Evolutionary conservation across 2,797 vertebrate genomes (phyloP).

Genomic region (Notolepis coatsorum): DNA sequence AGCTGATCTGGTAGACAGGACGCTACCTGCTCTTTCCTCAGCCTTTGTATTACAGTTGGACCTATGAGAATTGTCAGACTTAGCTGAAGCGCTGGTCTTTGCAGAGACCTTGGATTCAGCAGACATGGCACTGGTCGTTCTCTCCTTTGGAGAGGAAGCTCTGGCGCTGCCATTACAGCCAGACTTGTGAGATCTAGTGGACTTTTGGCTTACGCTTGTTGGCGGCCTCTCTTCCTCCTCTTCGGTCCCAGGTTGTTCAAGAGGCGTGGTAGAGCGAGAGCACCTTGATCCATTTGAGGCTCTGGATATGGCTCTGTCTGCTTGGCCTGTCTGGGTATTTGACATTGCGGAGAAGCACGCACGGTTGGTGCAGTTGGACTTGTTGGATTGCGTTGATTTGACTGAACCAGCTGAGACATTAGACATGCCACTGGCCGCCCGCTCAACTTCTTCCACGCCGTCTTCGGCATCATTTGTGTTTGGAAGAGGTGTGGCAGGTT

Average conservation of each 20-base stretch:
- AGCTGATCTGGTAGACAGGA: conserved; percentile 37
- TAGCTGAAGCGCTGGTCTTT: background rate
- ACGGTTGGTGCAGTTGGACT: conserved; percentile 59
- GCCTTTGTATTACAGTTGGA: conserved; percentile 10
- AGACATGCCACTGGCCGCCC: conserved; percentile 6
- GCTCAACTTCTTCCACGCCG: conserved; percentile 15
- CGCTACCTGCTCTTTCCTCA: conserved; percentile 43
- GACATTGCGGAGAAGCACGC: conserved; percentile 33
- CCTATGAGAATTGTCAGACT: conserved; percentile 2
- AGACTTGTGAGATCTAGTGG: conserved; percentile 51
- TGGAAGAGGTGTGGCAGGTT: conserved; percentile 2
- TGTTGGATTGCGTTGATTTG: conserved; percentile 66
- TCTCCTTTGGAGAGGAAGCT: conserved; percentile 21
- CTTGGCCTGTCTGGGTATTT: conserved; percentile 34
- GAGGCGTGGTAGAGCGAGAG: background rate
- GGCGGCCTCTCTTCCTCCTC: conserved; percentile 33
- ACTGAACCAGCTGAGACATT: conserved; percentile 48
- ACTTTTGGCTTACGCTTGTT: conserved; percentile 42
- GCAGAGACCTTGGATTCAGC: conserved; percentile 46
- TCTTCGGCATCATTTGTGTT: conserved; percentile 8
- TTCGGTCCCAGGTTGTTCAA: conserved; percentile 4
- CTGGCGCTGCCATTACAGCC: conserved; percentile 5
- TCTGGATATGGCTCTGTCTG: conserved; percentile 41
- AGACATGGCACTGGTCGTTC: conserved; percentile 47
- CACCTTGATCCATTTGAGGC: conserved; percentile 6